A percentile compares a stretch with the other conserved stretches of the same genome.
Conservation (phyloP, 1,140 invertebrate species). For the Spodoptera litura region DNA sequence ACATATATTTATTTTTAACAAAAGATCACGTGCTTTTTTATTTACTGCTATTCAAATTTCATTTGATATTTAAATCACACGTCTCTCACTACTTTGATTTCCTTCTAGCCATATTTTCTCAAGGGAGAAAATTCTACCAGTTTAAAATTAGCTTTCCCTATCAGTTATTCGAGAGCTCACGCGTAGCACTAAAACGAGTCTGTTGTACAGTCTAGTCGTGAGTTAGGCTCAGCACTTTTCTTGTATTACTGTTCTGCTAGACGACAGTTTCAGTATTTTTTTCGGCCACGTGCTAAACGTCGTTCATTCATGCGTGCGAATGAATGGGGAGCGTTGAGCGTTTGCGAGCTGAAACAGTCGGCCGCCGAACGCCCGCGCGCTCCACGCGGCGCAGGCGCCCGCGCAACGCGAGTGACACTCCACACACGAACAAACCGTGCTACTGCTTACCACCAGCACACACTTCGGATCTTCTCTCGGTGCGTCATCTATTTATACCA, state of each 20-base stretch:
- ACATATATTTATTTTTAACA: conserved; percentile 16
- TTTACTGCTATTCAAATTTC: not conserved
- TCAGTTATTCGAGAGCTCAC: not conserved
- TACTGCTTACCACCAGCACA: conserved; percentile 49
- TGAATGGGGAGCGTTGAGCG: conserved; percentile 68
- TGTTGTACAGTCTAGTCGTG: conserved; percentile 1
- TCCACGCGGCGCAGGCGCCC: conserved; percentile 65
- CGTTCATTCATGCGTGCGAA: conserved; percentile 77
- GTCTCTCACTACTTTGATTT: not conserved
- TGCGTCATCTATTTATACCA: conserved; percentile 76
- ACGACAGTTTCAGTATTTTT: conserved; percentile 71
- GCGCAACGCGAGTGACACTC: conserved; percentile 67
- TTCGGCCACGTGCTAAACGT: conserved; percentile 72
- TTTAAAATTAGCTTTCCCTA: not conserved
- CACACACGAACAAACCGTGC: conserved; percentile 49
- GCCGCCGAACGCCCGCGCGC: conserved; percentile 71
- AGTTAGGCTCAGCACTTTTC: conserved; percentile 57
- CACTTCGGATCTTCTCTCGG: conserved; percentile 68
- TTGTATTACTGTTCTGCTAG: conserved; percentile 44
- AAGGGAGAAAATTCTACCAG: not conserved
- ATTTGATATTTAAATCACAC: not conserved
- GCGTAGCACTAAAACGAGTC: not conserved
- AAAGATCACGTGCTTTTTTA: conserved; percentile 10
- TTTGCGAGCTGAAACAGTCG: conserved; percentile 69
- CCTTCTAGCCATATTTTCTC: not conserved